phyloP scores from a whole-genome alignment of 2,888 invertebrate species.

The Athetis lepigone region DNA sequence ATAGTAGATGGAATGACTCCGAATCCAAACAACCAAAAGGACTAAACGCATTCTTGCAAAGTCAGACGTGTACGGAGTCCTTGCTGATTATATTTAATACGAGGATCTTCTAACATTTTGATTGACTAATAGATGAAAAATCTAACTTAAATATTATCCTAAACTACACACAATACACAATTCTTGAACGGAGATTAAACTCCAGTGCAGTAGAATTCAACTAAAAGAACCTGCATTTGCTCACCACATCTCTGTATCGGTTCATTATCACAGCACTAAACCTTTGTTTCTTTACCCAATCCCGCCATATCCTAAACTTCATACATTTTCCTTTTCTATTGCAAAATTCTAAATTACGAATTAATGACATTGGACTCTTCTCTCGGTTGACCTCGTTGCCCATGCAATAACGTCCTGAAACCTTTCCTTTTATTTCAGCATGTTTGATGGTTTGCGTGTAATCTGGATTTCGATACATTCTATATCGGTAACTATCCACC shows the following conservation, averaged over 20 bases:
- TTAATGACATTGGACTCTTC: constrained; percentile 83
- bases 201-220: not conserved
- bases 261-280: constrained; percentile 1
- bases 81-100: no score
- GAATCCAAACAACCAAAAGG: no score
- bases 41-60: no score
- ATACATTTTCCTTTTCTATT: constrained; percentile 1
- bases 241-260: constrained; percentile 7
- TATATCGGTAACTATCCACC: constrained; percentile 86
- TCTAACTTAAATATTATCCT: no score
- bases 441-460: constrained; percentile 91
- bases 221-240: not conserved
- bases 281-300: not conserved
- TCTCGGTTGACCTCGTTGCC: constrained; percentile 72
- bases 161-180: no score
- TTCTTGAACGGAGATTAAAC: not conserved
- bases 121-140: not conserved
- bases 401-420: constrained; percentile 64
- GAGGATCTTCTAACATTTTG: no score
- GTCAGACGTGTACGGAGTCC: no score
- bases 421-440: constrained; percentile 85
- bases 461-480: constrained; percentile 82
- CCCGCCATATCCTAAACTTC: not conserved
- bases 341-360: constrained; percentile 77
- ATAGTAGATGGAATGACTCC: no score